Base-by-base conservation (phyloP, 2,797 vertebrate genomes). In the Cygnus olor region DNA sequence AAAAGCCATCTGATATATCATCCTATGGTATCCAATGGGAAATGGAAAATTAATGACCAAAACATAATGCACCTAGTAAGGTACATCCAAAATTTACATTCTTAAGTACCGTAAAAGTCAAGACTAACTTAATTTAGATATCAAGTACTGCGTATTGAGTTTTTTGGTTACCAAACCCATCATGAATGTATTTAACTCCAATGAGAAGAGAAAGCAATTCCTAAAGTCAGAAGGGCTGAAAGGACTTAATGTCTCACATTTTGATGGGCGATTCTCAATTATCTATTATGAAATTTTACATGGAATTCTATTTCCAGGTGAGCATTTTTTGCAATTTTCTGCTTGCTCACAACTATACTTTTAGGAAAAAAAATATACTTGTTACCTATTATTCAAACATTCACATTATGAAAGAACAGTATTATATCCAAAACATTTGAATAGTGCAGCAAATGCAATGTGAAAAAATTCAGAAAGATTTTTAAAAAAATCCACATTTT, bases 191-290 rank as follows among this genome's bases (percentile, higher is more conserved):
- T 19, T 47, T 49, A 34, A 80, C 3, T 69, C 80, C 45, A 44
- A 14, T 5, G 25, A 91, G 30, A 86, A 80, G 27, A 77, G 2
- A 80, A 85, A 36, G 7, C 3, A 24, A 44, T 66, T 61, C 40
- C 15, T 70, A 3, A 76, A 83, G 11, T n/a, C 7, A 61, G 8
- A 30, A 81, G 5, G 14, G 14, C 17, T 61, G 36, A 81, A 64
- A 34, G 4, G 0, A 0, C 11, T 6, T 24, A 51, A 7, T 14
- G 1, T 11, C 25, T 47, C 25, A 14, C 20, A 8, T 51, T 63
- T 83, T 14, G 11, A 70, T 54, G 30, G 40, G 44, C 21, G 28
- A 66, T 40, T 73, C 32, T 85, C 64, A 61, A 11, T 77, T 28
- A 60, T 7, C 45, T 44, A 22, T 51, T 42, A 64, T 5, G 20